Evolutionary conservation across 2,888 invertebrate species (phyloP).

Genomic region (Ophion ventricosus): DNA sequence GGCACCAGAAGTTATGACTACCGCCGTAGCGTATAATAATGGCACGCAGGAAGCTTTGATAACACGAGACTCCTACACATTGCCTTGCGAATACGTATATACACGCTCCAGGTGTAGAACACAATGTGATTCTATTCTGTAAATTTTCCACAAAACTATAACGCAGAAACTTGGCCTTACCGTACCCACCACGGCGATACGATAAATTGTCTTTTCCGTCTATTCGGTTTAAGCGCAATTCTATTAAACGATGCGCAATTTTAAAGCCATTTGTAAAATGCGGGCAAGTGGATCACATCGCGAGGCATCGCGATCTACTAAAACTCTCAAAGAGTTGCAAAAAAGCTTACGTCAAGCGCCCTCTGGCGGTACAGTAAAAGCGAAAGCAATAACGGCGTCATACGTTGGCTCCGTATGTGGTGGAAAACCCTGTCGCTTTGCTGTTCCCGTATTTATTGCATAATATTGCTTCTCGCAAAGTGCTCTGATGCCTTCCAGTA

Average conservation of each 20-base stretch:
- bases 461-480: slow-evolving; percentile 4
- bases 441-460: slow-evolving; percentile 15
- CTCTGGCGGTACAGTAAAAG: slow-evolving; percentile 9
- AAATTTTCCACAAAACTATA: slow-evolving; percentile 32
- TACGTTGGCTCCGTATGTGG: neutral
- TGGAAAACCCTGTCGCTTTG: neutral
- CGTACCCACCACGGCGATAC: slow-evolving; percentile 8
- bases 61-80: neutral
- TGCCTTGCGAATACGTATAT: neutral
- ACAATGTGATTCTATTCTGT: slow-evolving; percentile 10
- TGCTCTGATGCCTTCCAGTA: neutral
- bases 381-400: neutral
- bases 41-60: slow-evolving; percentile 36
- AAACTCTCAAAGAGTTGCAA: slow-evolving; percentile 36
- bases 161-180: slow-evolving; percentile 36
- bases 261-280: slow-evolving; percentile 46
- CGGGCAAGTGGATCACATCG: slow-evolving; percentile 29
- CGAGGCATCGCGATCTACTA: slow-evolving; percentile 3
- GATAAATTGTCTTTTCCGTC: slow-evolving; percentile 51
- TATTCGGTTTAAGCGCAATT: slow-evolving; percentile 29
- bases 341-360: neutral
- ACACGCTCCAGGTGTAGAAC: slow-evolving; percentile 4
- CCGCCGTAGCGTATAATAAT: slow-evolving; percentile 26
- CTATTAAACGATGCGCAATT: slow-evolving; percentile 7
- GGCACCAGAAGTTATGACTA: slow-evolving; percentile 46